A percentile compares a stretch with the other conserved stretches of the same genome.
phyloP scores from a whole-genome alignment of 2,797 vertebrate genomes.

The Darevskia mixta region DNA sequence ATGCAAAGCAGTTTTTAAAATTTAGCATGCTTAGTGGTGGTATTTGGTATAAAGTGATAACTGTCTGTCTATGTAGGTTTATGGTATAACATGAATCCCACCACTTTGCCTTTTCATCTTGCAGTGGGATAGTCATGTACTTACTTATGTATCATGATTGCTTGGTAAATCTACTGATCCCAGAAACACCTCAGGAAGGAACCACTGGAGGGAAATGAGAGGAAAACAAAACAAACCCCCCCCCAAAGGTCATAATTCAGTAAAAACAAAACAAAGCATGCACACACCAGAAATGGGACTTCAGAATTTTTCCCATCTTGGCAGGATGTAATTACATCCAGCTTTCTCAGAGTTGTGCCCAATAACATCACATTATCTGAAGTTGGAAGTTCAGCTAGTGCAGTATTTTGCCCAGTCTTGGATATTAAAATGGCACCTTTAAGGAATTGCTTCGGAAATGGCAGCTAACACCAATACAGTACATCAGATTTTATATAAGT shows the following conservation, averaged over 20 bases:
- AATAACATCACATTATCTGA: neutral
- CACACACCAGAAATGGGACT: neutral
- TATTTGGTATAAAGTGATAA: neutral
- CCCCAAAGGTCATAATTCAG: neutral
- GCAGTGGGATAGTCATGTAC: neutral
- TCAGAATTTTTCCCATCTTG: neutral
- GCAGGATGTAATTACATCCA: neutral
- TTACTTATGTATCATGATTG: neutral
- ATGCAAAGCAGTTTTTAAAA: neutral
- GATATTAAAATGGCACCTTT: constrained; percentile 60
- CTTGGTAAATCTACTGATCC: neutral
- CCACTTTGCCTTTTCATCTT: neutral
- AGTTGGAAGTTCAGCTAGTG: constrained; percentile 5
- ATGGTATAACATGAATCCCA: neutral
- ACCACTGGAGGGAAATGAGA: neutral
- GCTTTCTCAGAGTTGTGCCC: constrained; percentile 11
- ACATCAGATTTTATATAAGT: neutral
- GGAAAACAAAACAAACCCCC: neutral
- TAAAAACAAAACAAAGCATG: neutral
- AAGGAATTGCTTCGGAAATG: constrained; percentile 39
- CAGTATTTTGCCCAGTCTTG: constrained; percentile 31
- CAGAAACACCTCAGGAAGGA: neutral
- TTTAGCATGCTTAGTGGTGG: neutral
- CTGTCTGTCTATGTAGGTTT: neutral
- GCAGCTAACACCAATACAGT: constrained; percentile 41